A percentile compares a stretch with the other conserved stretches of the same genome.
Conservation (phyloP, 2,113 vertebrate species). For the Acrocephalus kingi region DNA sequence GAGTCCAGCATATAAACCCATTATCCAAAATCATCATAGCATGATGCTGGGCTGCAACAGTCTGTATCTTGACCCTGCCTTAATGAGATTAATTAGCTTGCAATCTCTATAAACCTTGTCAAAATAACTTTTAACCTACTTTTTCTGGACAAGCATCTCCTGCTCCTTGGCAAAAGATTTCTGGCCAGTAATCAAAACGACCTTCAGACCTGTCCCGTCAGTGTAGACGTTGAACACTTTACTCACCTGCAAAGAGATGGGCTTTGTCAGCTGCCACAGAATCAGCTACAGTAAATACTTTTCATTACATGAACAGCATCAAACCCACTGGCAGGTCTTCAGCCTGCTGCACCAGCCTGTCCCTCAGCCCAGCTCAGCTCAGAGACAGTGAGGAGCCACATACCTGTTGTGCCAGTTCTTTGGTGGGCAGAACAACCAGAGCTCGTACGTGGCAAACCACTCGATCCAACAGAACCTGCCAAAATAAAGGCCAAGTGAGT, state of each 20-base stretch:
- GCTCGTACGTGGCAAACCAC: slow-evolving; percentile 87
- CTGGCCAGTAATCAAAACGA: slow-evolving; percentile 86
- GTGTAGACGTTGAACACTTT: slow-evolving; percentile 88
- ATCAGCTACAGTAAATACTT: not conserved
- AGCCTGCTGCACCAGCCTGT: not conserved
- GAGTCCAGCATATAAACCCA: not conserved
- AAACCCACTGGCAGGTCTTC: not conserved
- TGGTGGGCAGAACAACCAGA: slow-evolving; percentile 90
- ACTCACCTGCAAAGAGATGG: slow-evolving; percentile 77
- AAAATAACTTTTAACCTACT: slow-evolving; percentile 72
- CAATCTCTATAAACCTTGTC: not conserved
- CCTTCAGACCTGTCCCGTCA: slow-evolving; percentile 82
- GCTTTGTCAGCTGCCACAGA: not conserved
- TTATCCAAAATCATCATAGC: not conserved
- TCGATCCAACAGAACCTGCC: slow-evolving; percentile 82
- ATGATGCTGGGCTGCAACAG: not conserved
- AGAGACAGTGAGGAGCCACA: not conserved
- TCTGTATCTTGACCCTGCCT: not conserved
- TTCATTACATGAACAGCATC: not conserved
- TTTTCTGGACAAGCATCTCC: slow-evolving; percentile 82
- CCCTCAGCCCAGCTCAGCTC: not conserved
- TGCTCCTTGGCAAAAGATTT: slow-evolving; percentile 86
- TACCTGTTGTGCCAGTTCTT: slow-evolving; percentile 96
- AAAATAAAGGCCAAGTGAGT: not conserved
- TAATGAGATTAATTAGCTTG: not conserved